Conservation (phyloP, 2,797 vertebrate species). For the Pelochelys cantorii region DNA sequence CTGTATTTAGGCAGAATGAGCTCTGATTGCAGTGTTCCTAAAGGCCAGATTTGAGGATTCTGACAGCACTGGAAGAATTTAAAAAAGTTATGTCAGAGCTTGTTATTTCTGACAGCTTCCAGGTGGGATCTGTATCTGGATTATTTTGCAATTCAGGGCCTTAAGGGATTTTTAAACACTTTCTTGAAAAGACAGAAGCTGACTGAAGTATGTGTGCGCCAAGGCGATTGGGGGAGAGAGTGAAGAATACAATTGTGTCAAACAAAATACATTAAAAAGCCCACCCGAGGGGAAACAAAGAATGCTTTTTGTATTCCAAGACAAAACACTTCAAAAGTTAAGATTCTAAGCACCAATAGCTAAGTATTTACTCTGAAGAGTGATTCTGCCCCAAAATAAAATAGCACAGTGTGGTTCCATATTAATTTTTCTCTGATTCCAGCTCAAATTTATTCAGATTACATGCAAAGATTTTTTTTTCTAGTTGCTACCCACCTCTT, state of each 20-base stretch:
- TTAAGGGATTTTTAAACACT: constrained; percentile 20
- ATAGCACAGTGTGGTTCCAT: neutral
- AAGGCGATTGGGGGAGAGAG: rapidly evolving
- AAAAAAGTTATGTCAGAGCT: neutral
- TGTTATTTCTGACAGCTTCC: constrained; percentile 28
- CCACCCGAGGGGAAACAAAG: neutral
- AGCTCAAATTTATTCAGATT: neutral
- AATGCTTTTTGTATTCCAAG: neutral
- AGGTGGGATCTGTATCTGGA: constrained; percentile 55
- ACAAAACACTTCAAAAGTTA: neutral
- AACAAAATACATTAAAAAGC: neutral
- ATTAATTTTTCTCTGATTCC: neutral
- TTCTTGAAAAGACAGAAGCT: neutral
- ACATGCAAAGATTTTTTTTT: neutral
- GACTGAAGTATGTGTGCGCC: rapidly evolving
- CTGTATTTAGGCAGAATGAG: neutral
- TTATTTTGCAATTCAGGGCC: constrained; percentile 38
- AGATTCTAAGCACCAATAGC: neutral
- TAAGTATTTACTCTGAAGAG: neutral
- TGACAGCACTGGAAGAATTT: constrained; percentile 21
- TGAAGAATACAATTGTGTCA: rapidly evolving
- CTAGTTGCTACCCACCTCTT: neutral
- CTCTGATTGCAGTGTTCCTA: constrained; percentile 4
- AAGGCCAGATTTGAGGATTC: neutral
- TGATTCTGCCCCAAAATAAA: neutral